These are phyloP conservation scores for Yponomeuta cagnagella DNA, from an alignment of 2,888 invertebrate genomes.

Conservation along the genomic window DNA sequence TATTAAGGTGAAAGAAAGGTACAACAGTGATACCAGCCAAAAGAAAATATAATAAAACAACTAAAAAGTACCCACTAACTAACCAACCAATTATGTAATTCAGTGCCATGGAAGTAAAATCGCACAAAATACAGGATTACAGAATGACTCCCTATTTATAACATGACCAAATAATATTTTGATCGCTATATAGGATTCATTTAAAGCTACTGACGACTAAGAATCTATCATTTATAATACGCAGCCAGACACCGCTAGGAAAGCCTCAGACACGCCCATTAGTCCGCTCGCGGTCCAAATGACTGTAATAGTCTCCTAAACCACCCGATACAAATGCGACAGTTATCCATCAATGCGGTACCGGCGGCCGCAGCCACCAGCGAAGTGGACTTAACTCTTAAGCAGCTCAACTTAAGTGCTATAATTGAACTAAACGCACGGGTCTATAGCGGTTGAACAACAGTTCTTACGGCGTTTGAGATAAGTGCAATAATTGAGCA, in stretches of 20 bases:
- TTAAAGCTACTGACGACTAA: no score
- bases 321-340: neutral
- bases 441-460: neutral
- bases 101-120: no score
- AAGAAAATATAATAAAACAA: no score
- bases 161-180: no score
- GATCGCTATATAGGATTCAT: no score
- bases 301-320: neutral
- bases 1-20: no score
- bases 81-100: no score
- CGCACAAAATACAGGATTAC: no score
- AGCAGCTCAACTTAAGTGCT: neutral
- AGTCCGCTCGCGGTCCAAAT: neutral
- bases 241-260: neutral
- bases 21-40: no score
- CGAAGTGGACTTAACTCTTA: neutral
- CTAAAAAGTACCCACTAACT: no score
- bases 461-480: neutral
- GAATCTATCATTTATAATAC: no score
- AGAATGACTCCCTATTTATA: no score
- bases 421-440: neutral
- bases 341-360: constrained; percentile 1
- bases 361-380: neutral
- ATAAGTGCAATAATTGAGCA: neutral
- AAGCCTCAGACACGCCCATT: neutral